Evolutionary conservation across 1,140 invertebrate genomes (phyloP), one percentile per base, ranked within the genome.

Genomic region (Nasonia giraulti): DNA sequence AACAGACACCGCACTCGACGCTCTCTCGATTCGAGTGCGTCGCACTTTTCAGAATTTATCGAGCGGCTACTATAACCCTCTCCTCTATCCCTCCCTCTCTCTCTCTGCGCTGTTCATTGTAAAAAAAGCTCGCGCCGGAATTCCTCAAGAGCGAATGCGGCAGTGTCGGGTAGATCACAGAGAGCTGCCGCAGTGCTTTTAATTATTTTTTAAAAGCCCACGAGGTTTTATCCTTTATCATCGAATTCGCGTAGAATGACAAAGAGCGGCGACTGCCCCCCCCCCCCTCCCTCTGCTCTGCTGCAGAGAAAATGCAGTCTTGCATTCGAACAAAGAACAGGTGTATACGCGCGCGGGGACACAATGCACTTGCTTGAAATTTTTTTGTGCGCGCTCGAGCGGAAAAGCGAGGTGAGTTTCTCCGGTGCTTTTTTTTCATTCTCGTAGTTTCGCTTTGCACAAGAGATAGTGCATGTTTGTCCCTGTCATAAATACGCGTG

Each of bases 151-250:
- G 68, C 68, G 68, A 33, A 71, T 31, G 68, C 27, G 14, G 68
- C 68, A 33, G 47, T 78, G 55, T 78, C 76, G 76, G 50, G 20
- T 78, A 37, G 55, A 80, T 80, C 79, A 80, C 7, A 81, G 44
- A n/a, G 55, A 62, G 55, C 6, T 10, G 55, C 55, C 20, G 44
- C 14, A 23, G n/a, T 1, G 76, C 76, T 84, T 84, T 78, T 79
- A 84, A 84, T 84, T 84, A 83, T 77, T 14, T 78, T 79, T 73
- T n/a, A 20, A 27, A 84, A 20, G 62, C 23, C n/a, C 47, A 10
- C n/a, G 3, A 27, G 73, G 23, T 47, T 82, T 75, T 76, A 74
- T 55, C 31, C 31, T 80, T n/a, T 80, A 44, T 71, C 8, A 27
- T 40, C 23, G 37, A 50, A 27, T 37, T 7, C 17, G 79, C 44